phyloP scores from a whole-genome alignment of 2,888 invertebrate genomes.

The Palloptera scutellata region DNA sequence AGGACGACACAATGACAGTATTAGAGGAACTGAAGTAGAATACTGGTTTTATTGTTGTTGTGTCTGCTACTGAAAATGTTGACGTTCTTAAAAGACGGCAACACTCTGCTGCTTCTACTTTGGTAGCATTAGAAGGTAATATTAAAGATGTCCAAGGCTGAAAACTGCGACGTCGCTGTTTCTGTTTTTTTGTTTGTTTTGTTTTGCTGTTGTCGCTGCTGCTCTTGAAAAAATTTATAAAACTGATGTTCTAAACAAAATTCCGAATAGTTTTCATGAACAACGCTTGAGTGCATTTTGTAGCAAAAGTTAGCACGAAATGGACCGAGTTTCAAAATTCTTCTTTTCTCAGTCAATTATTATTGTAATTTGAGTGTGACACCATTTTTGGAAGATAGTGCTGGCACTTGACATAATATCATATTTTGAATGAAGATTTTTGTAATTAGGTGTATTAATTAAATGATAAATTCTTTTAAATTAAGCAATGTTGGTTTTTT shows the following conservation, averaged over 20 bases:
- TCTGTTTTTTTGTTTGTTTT: constrained; percentile 16
- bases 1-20: constrained; percentile 32
- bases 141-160: constrained; percentile 36
- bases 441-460: constrained; percentile 5
- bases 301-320: constrained; percentile 39
- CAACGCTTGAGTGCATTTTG: constrained; percentile 59
- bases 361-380: constrained; percentile 8
- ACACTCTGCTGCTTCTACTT: constrained; percentile 22
- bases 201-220: constrained; percentile 37
- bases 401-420: constrained; percentile 20
- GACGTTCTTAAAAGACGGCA: constrained; percentile 10
- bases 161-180: constrained; percentile 37
- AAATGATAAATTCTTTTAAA: constrained; percentile 9
- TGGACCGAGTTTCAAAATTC: constrained; percentile 15
- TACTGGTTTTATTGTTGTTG: constrained; percentile 26
- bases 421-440: constrained; percentile 1
- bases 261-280: constrained; percentile 41
- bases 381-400: constrained; percentile 14
- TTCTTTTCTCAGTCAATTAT: constrained; percentile 12
- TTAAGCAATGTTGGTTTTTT: constrained; percentile 33
- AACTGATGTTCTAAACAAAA: constrained; percentile 21
- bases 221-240: constrained; percentile 30
- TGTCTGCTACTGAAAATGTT: constrained; percentile 23
- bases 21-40: not conserved
- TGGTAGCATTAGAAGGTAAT: constrained; percentile 31